A percentile compares a stretch with the other conserved stretches of the same genome.
Conservation (phyloP, 35 echinoderm and acorn worm genomes). For the Ophiothrix spiculata region DNA sequence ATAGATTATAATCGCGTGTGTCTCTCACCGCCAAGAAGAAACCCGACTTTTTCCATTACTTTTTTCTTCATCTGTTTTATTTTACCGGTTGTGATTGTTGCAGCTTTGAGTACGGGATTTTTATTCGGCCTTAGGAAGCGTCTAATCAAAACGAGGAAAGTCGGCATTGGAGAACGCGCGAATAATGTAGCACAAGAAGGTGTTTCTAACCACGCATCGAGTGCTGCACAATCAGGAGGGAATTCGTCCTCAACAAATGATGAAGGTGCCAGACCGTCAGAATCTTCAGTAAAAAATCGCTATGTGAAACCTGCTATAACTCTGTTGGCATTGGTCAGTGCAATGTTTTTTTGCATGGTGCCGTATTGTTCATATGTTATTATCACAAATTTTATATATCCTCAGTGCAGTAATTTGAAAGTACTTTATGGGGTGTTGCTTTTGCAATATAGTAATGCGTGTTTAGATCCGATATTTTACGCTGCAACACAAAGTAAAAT, state of each 20-base stretch:
- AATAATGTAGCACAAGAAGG: not conserved
- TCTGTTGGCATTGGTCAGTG: not conserved
- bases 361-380: conserved; percentile 5
- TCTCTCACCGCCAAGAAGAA: not conserved
- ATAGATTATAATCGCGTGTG: not conserved
- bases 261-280: not conserved
- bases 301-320: conserved; percentile 21
- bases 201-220: not conserved
- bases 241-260: no score
- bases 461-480: conserved; percentile 29
- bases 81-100: not conserved
- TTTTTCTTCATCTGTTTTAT: not conserved
- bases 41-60: not conserved
- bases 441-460: conserved; percentile 14
- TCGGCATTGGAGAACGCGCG: not conserved
- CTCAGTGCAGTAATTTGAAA: not conserved
- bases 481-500: conserved; percentile 34
- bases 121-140: not conserved
- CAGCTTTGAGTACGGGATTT: not conserved
- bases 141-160: not conserved
- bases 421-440: not conserved
- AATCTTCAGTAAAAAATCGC: not conserved
- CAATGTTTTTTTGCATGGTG: not conserved
- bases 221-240: no score
- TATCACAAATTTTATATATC: not conserved